Percentiles rank a stretch among this genome's conserved stretches.
Conservation (phyloP, 2,797 vertebrate species). For the Anguilla anguilla region DNA sequence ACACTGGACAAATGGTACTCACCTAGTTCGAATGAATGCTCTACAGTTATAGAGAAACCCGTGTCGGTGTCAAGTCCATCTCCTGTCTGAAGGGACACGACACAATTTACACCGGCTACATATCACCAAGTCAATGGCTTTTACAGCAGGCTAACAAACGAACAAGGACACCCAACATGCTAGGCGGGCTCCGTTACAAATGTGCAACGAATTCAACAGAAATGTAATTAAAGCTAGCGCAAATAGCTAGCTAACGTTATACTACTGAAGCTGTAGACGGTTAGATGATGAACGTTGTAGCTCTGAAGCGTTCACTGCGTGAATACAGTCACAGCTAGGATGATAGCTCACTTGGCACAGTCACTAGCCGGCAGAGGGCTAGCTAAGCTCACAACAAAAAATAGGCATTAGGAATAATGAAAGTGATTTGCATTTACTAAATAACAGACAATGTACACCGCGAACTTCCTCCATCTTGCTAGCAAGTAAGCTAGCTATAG, state of each 20-base stretch:
- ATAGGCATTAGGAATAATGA: neutral
- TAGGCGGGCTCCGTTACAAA: too few species aligned
- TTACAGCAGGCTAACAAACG: neutral
- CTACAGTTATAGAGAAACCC: constrained; percentile 78
- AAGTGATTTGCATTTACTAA: neutral
- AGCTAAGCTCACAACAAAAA: neutral
- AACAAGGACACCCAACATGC: neutral
- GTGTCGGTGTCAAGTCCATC: constrained; percentile 79
- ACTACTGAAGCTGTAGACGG: neutral
- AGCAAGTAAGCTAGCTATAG: neutral
- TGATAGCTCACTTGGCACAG: too few species aligned
- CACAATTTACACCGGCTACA: neutral
- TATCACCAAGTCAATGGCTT: neutral
- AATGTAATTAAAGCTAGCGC: neutral
- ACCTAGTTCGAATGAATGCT: constrained; percentile 91
- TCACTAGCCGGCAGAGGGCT: too few species aligned
- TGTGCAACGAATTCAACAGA: neutral
- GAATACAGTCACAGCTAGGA: too few species aligned
- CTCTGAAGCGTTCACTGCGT: too few species aligned
- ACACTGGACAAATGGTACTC: constrained; percentile 49
- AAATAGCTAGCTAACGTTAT: neutral
- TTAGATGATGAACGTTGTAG: too few species aligned
- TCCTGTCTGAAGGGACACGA: constrained; percentile 59
- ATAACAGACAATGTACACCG: neutral
- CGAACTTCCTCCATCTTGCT: neutral